Evolutionary conservation across 2,797 vertebrate species (phyloP), one percentile per base, ranked within the genome.

Genomic region (Paedocypris micromegethes): DNA sequence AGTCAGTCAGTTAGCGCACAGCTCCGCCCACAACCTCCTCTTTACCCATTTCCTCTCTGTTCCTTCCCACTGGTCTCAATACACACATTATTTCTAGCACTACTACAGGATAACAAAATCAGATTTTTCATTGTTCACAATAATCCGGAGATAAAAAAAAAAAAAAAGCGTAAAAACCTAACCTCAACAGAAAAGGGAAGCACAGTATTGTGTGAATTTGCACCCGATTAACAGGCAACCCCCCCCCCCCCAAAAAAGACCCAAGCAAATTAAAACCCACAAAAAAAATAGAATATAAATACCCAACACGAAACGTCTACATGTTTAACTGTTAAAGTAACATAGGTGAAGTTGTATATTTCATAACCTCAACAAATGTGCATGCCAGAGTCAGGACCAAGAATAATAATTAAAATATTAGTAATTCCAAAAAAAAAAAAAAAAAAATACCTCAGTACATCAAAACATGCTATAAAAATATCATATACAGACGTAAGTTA

Each of bases 1-100:
- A 58, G 73, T 71, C 78, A 74, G 76, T 66, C 59, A 65, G 61
- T 56, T 58, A 73, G 61, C 49, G 64, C 60, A 58, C 43, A 59
- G 62, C 68, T 72, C 71, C 60, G 38, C 71, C 75, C 64, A 59
- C 68, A 71, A 61, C 68, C 66, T 43, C 72, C 70, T 51, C 69
- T 68, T 67, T 62, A 68, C 65, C 51, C 59, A 42, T 64, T 50
- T 72, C 64, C 64, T 69, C 55, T 63, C 64, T 64, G 40, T 62
- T 77, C 51, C 59, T 61, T 49, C 56, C 48, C 57, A 64, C 66
- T 66, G 51, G 58, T 58, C 70, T 45, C 9, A 47, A 39, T 42
- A 44, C 38, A 62, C 37, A 74, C 43, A 58, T 61, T 58, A 65
- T 55, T 63, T 68, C 8, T 63, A 64, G 41, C 49, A 66, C n/a